Conservation (phyloP, 2,888 invertebrate species). For the Diplolepis rosae region DNA sequence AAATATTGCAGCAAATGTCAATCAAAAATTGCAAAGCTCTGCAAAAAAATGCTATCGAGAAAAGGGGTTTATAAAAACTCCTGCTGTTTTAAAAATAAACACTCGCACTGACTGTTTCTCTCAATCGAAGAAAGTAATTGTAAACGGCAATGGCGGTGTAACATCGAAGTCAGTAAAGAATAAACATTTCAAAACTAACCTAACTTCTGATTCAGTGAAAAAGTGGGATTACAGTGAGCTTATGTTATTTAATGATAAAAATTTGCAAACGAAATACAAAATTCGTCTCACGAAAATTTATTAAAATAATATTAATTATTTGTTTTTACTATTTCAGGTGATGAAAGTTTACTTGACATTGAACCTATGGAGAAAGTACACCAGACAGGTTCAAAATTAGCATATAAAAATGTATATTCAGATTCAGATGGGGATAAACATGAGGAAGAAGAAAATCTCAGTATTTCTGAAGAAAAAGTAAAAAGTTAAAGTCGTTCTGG, state of each 20-base stretch:
- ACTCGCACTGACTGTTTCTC: neutral
- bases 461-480: neutral
- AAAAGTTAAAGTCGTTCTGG: neutral
- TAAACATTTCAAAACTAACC: neutral
- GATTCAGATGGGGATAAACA: neutral
- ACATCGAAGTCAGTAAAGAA: neutral
- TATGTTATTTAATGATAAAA: neutral
- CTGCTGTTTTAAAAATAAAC: neutral
- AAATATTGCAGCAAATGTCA: neutral
- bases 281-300: neutral
- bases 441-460: neutral
- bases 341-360: neutral
- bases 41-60: neutral
- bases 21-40: neutral
- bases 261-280: neutral
- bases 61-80: neutral
- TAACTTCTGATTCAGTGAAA: neutral
- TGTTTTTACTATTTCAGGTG: neutral
- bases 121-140: neutral
- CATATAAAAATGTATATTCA: neutral
- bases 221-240: neutral
- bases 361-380: neutral
- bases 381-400: neutral
- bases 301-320: no score
- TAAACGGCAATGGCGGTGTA: neutral